Evolutionary conservation across 1,140 invertebrate species (phyloP).

Genomic region (Diachasma alloeum): DNA sequence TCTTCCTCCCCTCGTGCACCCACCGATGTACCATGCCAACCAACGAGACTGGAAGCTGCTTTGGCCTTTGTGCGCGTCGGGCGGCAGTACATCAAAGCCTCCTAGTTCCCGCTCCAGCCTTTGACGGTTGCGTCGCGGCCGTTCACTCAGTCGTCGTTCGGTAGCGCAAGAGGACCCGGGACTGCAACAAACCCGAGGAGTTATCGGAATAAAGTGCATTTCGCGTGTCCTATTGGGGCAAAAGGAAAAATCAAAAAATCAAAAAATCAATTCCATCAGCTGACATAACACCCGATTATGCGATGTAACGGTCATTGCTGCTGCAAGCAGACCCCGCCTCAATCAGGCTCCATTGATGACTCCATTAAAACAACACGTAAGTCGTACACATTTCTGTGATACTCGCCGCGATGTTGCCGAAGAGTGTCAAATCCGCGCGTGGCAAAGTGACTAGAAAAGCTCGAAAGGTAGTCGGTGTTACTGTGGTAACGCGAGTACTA

Average conservation of each 20-base stretch:
- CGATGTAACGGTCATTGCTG: background rate
- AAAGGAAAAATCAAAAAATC: too few relatives aligned
- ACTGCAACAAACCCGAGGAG: constrained; percentile 23
- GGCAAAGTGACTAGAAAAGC: constrained; percentile 36
- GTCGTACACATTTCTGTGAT: background rate
- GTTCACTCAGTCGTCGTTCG: constrained; percentile 62
- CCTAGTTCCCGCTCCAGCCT: constrained; percentile 60
- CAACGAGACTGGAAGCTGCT: constrained; percentile 55
- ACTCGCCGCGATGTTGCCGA: constrained; percentile 36
- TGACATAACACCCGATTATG: too few relatives aligned
- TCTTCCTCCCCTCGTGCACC: constrained; percentile 39
- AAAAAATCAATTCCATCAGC: background rate
- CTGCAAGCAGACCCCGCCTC: background rate
- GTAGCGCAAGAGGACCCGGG: constrained; percentile 49
- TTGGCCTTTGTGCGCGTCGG: constrained; percentile 62
- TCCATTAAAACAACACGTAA: background rate
- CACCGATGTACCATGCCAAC: constrained; percentile 48
- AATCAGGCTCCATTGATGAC: background rate
- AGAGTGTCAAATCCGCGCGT: constrained; percentile 44
- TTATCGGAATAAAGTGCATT: background rate
- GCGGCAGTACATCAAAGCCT: constrained; percentile 63
- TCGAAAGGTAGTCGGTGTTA: constrained; percentile 33
- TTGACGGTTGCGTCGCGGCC: constrained; percentile 61
- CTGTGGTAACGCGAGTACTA: constrained; percentile 17
- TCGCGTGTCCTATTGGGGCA: background rate